phyloP scores from a whole-genome alignment of 2,113 vertebrate genomes.

The Eclectus roratus region DNA sequence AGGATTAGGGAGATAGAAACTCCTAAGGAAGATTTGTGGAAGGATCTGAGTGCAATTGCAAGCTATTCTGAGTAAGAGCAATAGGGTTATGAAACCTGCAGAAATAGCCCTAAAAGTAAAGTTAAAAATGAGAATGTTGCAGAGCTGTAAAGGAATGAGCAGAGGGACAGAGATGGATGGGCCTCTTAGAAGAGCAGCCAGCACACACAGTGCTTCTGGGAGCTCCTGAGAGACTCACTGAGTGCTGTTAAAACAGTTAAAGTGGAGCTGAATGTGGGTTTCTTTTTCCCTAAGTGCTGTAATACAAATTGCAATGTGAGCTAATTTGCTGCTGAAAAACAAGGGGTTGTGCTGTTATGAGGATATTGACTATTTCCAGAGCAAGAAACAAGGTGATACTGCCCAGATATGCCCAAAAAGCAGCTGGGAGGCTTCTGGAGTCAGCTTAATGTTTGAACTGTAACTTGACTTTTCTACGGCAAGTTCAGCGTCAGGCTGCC shows the following conservation, averaged over 20 bases:
- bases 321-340: conserved; percentile 48
- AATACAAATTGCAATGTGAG: conserved; percentile 50
- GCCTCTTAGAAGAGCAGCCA: conserved; percentile 45
- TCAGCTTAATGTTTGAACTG: not conserved
- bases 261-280: conserved; percentile 10
- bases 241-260: conserved; percentile 55
- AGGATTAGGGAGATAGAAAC: not conserved
- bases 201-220: conserved; percentile 24
- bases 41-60: not conserved
- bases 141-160: conserved; percentile 30
- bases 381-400: not conserved
- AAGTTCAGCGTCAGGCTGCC: not conserved
- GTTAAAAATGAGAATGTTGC: not conserved
- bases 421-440: not conserved
- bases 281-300: not conserved
- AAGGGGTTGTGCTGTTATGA: conserved; percentile 15
- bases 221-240: conserved; percentile 45
- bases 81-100: conserved; percentile 40
- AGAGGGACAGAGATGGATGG: conserved; percentile 43
- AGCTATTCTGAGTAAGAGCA: not conserved
- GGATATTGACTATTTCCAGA: conserved; percentile 13
- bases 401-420: not conserved
- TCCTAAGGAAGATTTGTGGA: not conserved
- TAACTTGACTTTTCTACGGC: not conserved
- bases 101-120: conserved; percentile 43